Evolutionary conservation across 2,797 vertebrate genomes (phyloP).

Genomic region (Lophura swinhoii): DNA sequence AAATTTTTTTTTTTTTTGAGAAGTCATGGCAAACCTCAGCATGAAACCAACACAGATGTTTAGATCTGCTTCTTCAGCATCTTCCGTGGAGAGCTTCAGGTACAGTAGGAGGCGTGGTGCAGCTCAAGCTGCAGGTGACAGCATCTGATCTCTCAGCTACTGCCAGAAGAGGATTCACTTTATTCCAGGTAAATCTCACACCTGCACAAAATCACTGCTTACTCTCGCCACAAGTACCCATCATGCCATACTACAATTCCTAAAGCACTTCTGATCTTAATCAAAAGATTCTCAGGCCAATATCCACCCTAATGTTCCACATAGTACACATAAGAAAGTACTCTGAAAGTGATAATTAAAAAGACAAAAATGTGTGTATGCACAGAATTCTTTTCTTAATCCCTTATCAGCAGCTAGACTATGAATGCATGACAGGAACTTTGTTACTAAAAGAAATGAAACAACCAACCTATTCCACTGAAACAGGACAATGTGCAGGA

Average conservation of each 20-base stretch:
- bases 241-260: background rate
- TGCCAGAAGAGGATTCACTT: background rate
- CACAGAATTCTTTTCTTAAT: background rate
- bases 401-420: background rate
- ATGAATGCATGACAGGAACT: background rate
- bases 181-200: background rate
- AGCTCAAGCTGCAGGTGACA: background rate
- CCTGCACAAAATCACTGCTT: background rate
- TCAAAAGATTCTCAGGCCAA: background rate
- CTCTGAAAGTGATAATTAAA: background rate
- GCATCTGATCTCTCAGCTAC: background rate
- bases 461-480: background rate
- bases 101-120: background rate
- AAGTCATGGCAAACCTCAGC: background rate
- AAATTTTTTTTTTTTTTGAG: background rate
- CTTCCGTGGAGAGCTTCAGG: rapidly evolving
- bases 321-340: background rate
- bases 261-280: background rate
- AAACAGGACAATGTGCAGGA: background rate
- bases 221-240: rapidly evolving
- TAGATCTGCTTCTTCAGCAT: background rate
- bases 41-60: background rate
- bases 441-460: background rate
- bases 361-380: background rate
- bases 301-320: background rate